Evolutionary conservation across 2,888 invertebrate species (phyloP), one percentile per base, ranked within the genome.

Genomic region (Ennomos fuscantarius): DNA sequence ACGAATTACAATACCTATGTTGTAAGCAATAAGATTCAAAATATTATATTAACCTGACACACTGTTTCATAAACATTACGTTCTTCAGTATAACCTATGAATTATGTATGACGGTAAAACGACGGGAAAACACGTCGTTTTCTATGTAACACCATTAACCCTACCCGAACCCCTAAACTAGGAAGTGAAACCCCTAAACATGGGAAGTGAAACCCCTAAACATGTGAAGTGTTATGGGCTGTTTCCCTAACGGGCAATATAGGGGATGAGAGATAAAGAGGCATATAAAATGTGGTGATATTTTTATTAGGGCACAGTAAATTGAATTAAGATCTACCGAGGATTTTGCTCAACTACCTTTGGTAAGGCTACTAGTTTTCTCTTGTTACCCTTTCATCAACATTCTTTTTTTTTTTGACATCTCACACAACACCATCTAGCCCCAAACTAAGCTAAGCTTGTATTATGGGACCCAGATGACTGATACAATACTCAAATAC

Each of bases 81-180:
- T 35, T 35, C 32, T 39, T 9, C 36, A 31, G 31, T 42, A 43
- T 37, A 54, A 54, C 35, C 41, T 32, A 49, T 59, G 49, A 54
- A 59, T 59, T 50, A 59, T 59, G 53, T 33, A 59, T 53, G 44
- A 8, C 41, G 41, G 36, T 45, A 59, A 54, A 59, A 41, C 53
- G 53, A 54, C 53, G 53, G 50, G 45, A 59, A 58, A 59, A 53
- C 49, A 59, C 37, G 50, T 34, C 41, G 48, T 53, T 54, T 12
- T 47, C 52, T 59, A 59, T 54, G 53, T 54, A 45, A 49, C 42
- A n/a, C 51, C 49, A 54, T 58, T 58, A 58, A 58, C 58, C 53
- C 48, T 57, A 43, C 50, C 56, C 56, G 15, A 34, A 37, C 54
- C 47, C 47, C 24, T 24, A 24, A 24, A 24, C 24, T 24, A 24